Evolutionary conservation across 2,113 vertebrate genomes (phyloP), one percentile per base, ranked within the genome.

Genomic region (Solea senegalensis): DNA sequence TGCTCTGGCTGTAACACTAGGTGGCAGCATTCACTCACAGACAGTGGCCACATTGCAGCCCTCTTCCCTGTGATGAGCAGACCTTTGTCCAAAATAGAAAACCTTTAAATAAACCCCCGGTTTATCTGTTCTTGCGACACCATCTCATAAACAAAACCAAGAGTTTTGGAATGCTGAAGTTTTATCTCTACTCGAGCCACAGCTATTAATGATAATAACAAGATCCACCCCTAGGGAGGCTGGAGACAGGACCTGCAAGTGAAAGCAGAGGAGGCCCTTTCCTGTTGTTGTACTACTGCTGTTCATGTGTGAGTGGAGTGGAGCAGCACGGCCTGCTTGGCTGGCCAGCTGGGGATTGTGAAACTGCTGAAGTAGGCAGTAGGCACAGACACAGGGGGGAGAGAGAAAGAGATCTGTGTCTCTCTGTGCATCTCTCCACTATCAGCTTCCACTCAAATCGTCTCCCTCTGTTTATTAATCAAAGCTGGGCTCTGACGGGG

Each of bases 341-440:
- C 86, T 68, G 85, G 74, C 76, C 50, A 56, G 76, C 71, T 7
- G 57, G 85, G 90, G 90, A 92, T 93, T 93, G 91, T 91, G 91
- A 93, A 93, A 94, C 85, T 92, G 94, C 92, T 92, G 91, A 93
- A 91, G 91, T 92, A 69, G 88, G 90, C 92, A 96, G 82, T 86
- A 77, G 86, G 80, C 82, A 87, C 75, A 86, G 74, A 85, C 82
- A 76, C 59, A 52, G 84, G 44, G 81, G 21, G 78, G 64, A 62
- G 60, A 76, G 65, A 76, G 60, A 76, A 57, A 72, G 52, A 80
- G 52, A 59, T 70, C 53, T 58, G 8, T 50, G 15, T 57, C 94
- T 93, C n/a, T 59, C 91, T 93, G 89, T 94, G 92, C 44, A 92
- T 94, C 90, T 93, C 93, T 86, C 86, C 90, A 86, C 89, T 93